These are phyloP conservation scores for Eospalax fontanierii DNA, from an alignment of 2,797 vertebrate species.

Conservation along the genomic window DNA sequence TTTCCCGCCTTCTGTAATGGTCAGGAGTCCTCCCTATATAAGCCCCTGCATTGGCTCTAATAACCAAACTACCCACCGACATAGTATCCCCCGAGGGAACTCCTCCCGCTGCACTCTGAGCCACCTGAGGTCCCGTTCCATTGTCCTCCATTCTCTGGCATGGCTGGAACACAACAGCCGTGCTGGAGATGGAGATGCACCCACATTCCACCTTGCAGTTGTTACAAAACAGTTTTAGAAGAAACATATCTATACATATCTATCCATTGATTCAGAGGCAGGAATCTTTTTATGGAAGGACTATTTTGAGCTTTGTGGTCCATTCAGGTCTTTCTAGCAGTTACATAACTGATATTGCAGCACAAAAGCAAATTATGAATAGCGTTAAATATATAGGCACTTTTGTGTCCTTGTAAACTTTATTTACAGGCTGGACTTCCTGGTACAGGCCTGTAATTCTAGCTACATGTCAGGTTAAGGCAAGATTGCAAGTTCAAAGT, in stretches of 20 bases:
- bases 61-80: too few species aligned
- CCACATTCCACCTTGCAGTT: background rate
- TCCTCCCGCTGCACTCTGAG: too few species aligned
- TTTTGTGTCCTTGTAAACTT: constrained; percentile 44
- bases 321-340: background rate
- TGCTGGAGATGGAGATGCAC: too few species aligned
- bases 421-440: background rate
- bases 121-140: too few species aligned
- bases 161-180: too few species aligned
- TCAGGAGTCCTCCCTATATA: too few species aligned
- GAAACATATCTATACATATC: background rate
- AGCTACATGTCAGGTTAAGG: background rate
- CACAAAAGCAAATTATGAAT: background rate
- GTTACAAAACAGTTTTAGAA: constrained; percentile 64
- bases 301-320: constrained; percentile 9
- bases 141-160: too few species aligned
- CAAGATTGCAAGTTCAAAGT: background rate
- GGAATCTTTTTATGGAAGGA: background rate
- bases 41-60: too few species aligned
- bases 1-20: too few species aligned
- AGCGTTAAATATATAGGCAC: background rate
- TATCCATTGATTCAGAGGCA: background rate
- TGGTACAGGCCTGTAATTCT: background rate
- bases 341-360: background rate
- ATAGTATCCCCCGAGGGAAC: too few species aligned